Evolutionary conservation across 92 coral and sea anemone species (phyloP).

Genomic region (Pocillopora meandrina): DNA sequence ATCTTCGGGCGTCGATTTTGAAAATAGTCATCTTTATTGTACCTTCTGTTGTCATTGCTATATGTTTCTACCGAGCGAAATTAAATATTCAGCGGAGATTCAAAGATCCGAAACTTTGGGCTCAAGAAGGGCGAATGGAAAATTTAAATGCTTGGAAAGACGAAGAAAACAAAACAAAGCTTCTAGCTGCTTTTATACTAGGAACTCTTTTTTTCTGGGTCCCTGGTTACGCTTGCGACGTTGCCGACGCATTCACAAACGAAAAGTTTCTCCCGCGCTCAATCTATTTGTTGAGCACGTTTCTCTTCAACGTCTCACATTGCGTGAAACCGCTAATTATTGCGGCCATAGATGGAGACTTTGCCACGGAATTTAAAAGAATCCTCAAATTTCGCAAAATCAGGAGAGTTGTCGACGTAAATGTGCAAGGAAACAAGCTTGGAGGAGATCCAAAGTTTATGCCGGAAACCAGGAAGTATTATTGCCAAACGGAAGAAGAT

Average conservation of each 20-base stretch:
- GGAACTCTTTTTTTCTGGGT: conserved; percentile 38
- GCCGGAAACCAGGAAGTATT: conserved; percentile 18
- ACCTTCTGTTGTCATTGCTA: conserved; percentile 23
- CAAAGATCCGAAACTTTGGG: not conserved
- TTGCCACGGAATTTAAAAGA: conserved; percentile 30
- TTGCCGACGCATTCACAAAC: conserved; percentile 23
- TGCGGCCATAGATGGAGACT: conserved; percentile 21
- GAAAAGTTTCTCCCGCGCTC: conserved; percentile 50
- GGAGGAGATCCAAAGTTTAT: conserved; percentile 1
- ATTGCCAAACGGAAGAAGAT: not conserved
- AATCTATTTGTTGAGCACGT: conserved; percentile 33
- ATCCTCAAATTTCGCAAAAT: conserved; percentile 27
- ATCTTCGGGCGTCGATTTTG: conserved; percentile 25
- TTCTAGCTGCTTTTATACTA: conserved; percentile 40
- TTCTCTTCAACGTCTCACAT: conserved; percentile 16
- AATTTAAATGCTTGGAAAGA: conserved; percentile 32
- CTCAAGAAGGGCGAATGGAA: conserved; percentile 15
- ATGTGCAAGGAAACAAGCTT: not conserved
- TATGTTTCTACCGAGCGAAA: conserved; percentile 27
- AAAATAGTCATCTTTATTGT: conserved; percentile 19
- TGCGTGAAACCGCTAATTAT: conserved; percentile 33
- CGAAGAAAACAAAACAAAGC: conserved; percentile 30
- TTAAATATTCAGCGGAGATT: not conserved
- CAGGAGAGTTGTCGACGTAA: conserved; percentile 18
- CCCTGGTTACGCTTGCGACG: conserved; percentile 23